Conservation (phyloP, 2,888 invertebrate genomes). For the Taenaris catops region DNA sequence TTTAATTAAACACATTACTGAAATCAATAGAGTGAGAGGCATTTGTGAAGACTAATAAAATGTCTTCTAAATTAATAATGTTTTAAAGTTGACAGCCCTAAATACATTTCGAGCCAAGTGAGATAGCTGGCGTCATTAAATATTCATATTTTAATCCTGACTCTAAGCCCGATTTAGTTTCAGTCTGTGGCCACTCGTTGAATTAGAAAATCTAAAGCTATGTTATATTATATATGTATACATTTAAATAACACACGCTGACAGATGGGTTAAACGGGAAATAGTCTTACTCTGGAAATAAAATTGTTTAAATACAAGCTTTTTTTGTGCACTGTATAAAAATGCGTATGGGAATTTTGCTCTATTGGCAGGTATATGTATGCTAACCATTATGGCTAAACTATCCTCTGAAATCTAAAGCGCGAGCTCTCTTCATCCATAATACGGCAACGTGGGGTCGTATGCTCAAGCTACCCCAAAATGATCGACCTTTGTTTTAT, state of each 20-base stretch:
- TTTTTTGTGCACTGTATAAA: slow-evolving; percentile 2
- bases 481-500: no score
- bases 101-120: slow-evolving; percentile 10
- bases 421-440: no score
- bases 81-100: background rate
- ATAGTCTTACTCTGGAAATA: no score
- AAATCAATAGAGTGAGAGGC: no score
- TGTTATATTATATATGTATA: no score
- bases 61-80: no score
- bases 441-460: no score
- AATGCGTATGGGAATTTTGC: slow-evolving; percentile 8
- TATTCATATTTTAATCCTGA: slow-evolving; percentile 23
- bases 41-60: no score
- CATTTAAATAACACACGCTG: background rate
- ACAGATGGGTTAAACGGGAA: background rate
- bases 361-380: background rate
- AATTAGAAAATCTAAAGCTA: slow-evolving; percentile 7
- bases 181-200: slow-evolving; percentile 9
- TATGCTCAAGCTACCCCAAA: no score
- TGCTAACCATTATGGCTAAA: no score
- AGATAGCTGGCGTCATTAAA: slow-evolving; percentile 19
- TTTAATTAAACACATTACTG: no score
- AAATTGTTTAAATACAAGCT: background rate
- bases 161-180: slow-evolving; percentile 16
- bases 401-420: no score